Conservation (phyloP, 2,113 vertebrate genomes). For the Tretioscincus oriximinensis region DNA sequence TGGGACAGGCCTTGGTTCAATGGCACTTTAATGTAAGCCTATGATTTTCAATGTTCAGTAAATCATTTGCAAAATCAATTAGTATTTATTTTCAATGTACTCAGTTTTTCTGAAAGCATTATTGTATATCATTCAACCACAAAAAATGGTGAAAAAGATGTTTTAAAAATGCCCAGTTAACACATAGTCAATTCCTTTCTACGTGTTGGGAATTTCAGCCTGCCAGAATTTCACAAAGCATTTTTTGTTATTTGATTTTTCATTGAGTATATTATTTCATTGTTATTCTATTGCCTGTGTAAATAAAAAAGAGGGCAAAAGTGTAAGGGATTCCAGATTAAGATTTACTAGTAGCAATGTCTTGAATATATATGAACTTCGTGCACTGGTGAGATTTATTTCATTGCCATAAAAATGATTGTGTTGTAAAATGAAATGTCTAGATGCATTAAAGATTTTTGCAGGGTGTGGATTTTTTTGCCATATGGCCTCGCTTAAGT, state of each 20-base stretch:
- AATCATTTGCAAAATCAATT: constrained; percentile 39
- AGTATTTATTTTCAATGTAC: neutral
- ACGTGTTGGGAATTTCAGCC: constrained; percentile 15
- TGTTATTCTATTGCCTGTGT: constrained; percentile 38
- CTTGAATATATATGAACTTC: constrained; percentile 34
- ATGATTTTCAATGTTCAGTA: constrained; percentile 18
- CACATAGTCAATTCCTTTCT: constrained; percentile 33
- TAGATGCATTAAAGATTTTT: constrained; percentile 15
- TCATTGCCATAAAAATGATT: constrained; percentile 52
- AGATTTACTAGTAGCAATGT: constrained; percentile 33
- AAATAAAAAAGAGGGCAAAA: constrained; percentile 21
- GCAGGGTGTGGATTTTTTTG: constrained; percentile 29
- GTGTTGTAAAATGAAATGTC: constrained; percentile 59
- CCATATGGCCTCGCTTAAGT: constrained; percentile 40
- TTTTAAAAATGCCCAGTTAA: constrained; percentile 38
- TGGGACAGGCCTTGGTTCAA: neutral
- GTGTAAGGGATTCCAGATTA: constrained; percentile 10
- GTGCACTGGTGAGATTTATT: constrained; percentile 46
- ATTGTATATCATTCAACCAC: constrained; percentile 43
- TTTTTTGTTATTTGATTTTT: constrained; percentile 24
- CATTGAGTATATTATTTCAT: constrained; percentile 34
- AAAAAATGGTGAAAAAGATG: constrained; percentile 38
- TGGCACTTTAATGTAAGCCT: neutral
- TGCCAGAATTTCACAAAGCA: constrained; percentile 33
- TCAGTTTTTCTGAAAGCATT: constrained; percentile 41